Conservation (phyloP, 1,140 invertebrate genomes). For the Bombus huntii region DNA sequence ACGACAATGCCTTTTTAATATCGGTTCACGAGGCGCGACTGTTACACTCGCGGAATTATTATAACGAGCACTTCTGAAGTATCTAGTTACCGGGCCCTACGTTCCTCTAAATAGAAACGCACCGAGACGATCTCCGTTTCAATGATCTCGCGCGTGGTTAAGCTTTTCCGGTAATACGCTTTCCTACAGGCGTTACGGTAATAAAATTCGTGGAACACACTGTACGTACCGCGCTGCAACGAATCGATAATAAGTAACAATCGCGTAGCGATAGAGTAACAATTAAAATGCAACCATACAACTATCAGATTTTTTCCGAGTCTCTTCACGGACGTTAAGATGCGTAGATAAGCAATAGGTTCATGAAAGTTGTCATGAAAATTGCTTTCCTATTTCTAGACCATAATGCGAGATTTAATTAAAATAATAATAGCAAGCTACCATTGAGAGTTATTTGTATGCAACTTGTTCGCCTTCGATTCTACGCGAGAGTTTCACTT, state of each 20-base stretch:
- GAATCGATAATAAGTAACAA: neutral
- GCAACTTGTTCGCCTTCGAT: no score
- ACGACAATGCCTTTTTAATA: constrained; percentile 68
- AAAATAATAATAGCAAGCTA: neutral
- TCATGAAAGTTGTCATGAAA: neutral
- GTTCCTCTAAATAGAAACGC: constrained; percentile 21
- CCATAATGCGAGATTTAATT: constrained; percentile 32
- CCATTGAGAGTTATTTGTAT: neutral
- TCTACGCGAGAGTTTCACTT: neutral
- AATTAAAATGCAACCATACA: neutral
- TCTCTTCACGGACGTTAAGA: neutral
- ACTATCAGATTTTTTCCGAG: no score
- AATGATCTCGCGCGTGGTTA: constrained; percentile 24
- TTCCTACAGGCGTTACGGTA: neutral
- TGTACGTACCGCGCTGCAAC: no score
- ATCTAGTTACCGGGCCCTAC: constrained; percentile 50
- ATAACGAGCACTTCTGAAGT: constrained; percentile 57
- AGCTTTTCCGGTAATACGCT: neutral
- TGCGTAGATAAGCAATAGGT: neutral
- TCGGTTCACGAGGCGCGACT: constrained; percentile 44
- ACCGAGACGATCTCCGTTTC: constrained; percentile 29
- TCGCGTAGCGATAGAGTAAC: neutral
- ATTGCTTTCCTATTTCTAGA: neutral
- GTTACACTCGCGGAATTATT: constrained; percentile 59
- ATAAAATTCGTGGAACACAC: neutral